Evolutionary conservation across 2,113 vertebrate species (phyloP), one percentile per base, ranked within the genome.

Genomic region (Channa argus): DNA sequence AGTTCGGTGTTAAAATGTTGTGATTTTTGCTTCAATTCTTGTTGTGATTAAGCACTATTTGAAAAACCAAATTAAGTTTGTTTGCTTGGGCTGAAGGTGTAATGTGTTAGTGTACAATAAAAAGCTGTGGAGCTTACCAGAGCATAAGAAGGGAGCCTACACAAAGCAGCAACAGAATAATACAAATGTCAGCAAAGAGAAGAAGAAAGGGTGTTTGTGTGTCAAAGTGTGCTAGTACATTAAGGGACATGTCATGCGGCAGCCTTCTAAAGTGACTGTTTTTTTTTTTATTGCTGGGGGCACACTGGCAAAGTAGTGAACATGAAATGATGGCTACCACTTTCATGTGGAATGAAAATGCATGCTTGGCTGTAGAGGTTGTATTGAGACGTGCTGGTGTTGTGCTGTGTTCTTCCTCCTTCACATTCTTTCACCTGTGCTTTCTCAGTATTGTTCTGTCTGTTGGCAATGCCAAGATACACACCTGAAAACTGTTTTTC

Each of bases 261-360:
- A 74, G 63, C 60, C 14, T 65, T 62, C 52, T 66, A 59, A 73
- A 79, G 52, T 51, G 54, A 63, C 61, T 77, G 62, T 67, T 58
- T 53, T 66, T 33, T 74, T 65, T 68, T 10, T 37, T 52, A 41
- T 63, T 77, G 67, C 84, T 63, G 43, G 60, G 55, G 73, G 75
- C 63, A 47, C 80, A 56, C 60, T 84, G 63, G 75, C 72, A 80
- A 77, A 71, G 61, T 52, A 44, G 49, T 79, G 63, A 71, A 74
- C 71, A 77, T 79, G 47, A 78, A 67, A 74, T 84, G 76, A 89
- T 77, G 71, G 63, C 80, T 74, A 66, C 12, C 46, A 41, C 14
- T 63, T 64, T 77, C 41, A n/a, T n/a, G n/a, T n/a, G 24, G 1
- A 24, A 24, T 24, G 24, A 24, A 24, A 24, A 24, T 24, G 24